Conservation (phyloP, 2,797 vertebrate species). For the Sarcophilus harrisii region DNA sequence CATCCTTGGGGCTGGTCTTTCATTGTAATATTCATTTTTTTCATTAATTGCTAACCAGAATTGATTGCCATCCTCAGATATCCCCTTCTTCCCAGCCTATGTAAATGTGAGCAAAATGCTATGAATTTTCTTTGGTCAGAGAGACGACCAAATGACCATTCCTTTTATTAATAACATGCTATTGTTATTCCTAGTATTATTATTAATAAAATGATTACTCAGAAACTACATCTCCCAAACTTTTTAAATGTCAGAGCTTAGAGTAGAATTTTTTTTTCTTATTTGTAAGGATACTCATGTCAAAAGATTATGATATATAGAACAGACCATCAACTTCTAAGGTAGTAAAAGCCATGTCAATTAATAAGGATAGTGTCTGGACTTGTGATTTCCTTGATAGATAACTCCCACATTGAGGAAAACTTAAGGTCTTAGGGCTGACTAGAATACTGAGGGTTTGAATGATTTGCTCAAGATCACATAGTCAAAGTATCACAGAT, state of each 20-base stretch:
- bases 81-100: no score
- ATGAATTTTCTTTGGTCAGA: no score
- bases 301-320: constrained; percentile 19
- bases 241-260: not conserved
- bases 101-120: no score
- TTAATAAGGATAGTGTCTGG: not conserved
- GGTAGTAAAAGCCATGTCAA: constrained; percentile 10
- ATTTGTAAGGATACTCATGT: constrained; percentile 36
- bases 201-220: not conserved
- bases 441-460: not conserved
- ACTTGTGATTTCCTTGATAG: not conserved
- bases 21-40: not conserved
- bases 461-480: not conserved
- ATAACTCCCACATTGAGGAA: not conserved
- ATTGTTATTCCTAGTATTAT: not conserved
- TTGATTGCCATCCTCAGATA: not conserved
- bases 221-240: not conserved
- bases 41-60: not conserved
- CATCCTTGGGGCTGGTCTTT: not conserved
- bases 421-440: not conserved
- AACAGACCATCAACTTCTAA: not conserved
- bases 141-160: not conserved
- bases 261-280: not conserved
- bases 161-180: not conserved
- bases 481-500: not conserved